These are phyloP conservation scores for Sebastes schlegelii DNA, from an alignment of 2,113 vertebrate species.

Conservation along the genomic window DNA sequence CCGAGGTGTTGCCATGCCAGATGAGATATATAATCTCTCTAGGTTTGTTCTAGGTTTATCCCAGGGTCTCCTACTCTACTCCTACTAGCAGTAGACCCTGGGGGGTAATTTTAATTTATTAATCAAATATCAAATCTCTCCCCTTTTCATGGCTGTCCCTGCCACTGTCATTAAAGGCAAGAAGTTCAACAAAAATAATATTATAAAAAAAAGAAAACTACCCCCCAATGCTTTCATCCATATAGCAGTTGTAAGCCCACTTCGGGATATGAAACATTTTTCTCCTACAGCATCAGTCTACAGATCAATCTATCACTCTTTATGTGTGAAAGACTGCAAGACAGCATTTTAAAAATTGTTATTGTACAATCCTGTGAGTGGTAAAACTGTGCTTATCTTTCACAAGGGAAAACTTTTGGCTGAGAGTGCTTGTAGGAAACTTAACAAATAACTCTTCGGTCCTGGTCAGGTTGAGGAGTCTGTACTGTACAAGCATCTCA, in stretches of 20 bases:
- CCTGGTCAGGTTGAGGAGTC: neutral
- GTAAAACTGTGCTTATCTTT: neutral
- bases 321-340: neutral
- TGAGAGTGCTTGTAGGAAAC: neutral
- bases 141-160: too few relatives aligned
- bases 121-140: neutral
- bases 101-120: neutral
- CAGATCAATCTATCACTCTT: too few relatives aligned
- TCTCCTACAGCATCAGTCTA: neutral
- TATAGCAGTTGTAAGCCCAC: neutral
- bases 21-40: neutral
- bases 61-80: too few relatives aligned
- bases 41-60: neutral
- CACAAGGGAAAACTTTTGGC: neutral
- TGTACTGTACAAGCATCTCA: too few relatives aligned
- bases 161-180: too few relatives aligned
- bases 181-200: too few relatives aligned
- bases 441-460: neutral
- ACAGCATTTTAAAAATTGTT: neutral
- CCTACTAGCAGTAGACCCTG: too few relatives aligned
- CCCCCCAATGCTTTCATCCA: neutral
- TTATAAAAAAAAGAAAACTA: neutral
- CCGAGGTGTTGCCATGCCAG: too few relatives aligned
- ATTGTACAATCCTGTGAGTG: too few relatives aligned
- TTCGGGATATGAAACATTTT: neutral